Evolutionary conservation across 2,113 vertebrate genomes (phyloP).

Genomic region (Gavialis gangeticus): DNA sequence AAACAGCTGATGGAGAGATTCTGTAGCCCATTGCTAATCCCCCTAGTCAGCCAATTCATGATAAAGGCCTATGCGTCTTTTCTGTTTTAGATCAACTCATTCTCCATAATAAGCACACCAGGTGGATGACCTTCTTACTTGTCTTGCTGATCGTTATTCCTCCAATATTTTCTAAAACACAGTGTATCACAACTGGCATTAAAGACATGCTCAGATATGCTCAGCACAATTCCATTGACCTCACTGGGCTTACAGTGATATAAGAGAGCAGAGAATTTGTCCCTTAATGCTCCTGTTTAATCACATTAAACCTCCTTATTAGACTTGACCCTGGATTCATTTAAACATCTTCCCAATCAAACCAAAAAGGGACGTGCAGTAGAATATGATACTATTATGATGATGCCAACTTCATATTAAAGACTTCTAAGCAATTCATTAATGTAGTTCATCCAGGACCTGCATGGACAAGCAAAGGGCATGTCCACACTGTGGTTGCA

Average conservation of each 20-base stretch:
- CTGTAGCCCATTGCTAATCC: not conserved
- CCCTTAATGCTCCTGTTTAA: fast-evolving
- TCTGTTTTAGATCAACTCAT: not conserved
- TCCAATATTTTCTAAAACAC: not conserved
- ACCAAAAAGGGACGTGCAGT: not conserved
- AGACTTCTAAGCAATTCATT: not conserved
- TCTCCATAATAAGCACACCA: not conserved
- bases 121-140: not conserved
- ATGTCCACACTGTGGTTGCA: too few relatives aligned
- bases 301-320: not conserved
- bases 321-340: fast-evolving
- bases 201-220: not conserved
- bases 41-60: not conserved
- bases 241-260: not conserved
- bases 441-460: too few relatives aligned
- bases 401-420: not conserved
- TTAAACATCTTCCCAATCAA: not conserved
- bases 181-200: too few relatives aligned
- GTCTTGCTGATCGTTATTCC: not conserved
- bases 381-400: not conserved
- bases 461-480: not conserved
- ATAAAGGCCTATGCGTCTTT: not conserved
- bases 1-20: not conserved
- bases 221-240: not conserved
- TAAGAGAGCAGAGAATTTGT: not conserved